These are phyloP conservation scores for Drosophila repleta DNA, from an alignment of 1,140 invertebrate species.

Conservation along the genomic window DNA sequence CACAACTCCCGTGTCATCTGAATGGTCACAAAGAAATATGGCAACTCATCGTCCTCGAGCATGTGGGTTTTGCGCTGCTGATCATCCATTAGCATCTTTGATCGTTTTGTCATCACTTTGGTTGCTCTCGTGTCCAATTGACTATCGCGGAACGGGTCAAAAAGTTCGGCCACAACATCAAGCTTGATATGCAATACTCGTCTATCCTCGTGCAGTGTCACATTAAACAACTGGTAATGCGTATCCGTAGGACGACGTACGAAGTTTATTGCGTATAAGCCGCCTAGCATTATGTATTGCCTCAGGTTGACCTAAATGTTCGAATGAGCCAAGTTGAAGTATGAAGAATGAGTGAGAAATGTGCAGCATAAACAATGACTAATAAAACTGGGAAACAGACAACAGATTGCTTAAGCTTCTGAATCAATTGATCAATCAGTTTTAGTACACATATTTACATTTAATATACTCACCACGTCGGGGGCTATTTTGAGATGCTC, in stretches of 20 bases:
- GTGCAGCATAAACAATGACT: not conserved
- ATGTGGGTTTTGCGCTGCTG: not conserved
- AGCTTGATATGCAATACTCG: constrained; percentile 43
- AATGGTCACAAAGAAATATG: constrained; percentile 57
- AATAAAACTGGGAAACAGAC: too few relatives aligned
- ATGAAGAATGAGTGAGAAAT: too few relatives aligned
- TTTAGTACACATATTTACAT: not conserved
- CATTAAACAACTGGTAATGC: constrained; percentile 60
- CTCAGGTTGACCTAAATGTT: constrained; percentile 65
- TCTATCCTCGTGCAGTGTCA: constrained; percentile 60
- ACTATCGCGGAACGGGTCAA: not conserved
- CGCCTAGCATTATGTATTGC: constrained; percentile 63
- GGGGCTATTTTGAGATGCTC: constrained; percentile 28
- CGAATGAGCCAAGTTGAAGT: not conserved
- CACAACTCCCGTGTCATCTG: constrained; percentile 60
- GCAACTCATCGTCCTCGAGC: constrained; percentile 33
- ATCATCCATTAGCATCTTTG: not conserved
- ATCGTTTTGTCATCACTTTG: not conserved
- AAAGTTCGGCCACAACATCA: constrained; percentile 37
- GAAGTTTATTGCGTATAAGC: constrained; percentile 59
- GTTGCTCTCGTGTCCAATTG: not conserved
- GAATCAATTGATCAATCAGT: not conserved
- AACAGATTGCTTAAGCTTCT: too few relatives aligned
- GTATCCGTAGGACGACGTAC: constrained; percentile 50
- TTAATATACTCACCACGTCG: constrained; percentile 44